Conservation (phyloP, 2,113 vertebrate species). For the Solea solea region DNA sequence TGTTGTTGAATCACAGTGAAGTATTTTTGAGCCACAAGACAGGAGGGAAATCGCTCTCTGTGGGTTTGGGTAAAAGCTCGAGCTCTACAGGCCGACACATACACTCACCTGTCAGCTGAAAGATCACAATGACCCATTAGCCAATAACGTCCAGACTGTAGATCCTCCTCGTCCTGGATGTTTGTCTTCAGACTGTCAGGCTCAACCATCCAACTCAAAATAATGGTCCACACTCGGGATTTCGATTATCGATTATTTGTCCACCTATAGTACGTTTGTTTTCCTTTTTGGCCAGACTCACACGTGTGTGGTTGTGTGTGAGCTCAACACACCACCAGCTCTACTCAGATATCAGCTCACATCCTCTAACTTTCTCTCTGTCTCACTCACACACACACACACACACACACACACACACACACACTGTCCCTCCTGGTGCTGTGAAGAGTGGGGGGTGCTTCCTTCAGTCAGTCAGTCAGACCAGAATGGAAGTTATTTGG, state of each 20-base stretch:
- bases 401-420: slow-evolving; percentile 46
- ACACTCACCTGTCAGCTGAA: slow-evolving; percentile 36
- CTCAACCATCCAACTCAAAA: neutral
- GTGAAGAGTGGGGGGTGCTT: slow-evolving; percentile 4
- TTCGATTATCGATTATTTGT: neutral
- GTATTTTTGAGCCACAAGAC: slow-evolving; percentile 10
- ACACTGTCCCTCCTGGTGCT: slow-evolving; percentile 7
- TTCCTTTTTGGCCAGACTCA: neutral
- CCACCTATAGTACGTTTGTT: neutral
- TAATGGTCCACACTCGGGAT: neutral
- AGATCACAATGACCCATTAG: slow-evolving; percentile 21
- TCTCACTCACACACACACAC: slow-evolving; percentile 41
- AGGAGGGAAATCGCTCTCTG: neutral
- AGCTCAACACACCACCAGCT: slow-evolving; percentile 3
- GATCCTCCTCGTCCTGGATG: neutral
- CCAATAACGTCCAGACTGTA: slow-evolving; percentile 12
- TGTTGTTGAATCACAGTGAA: slow-evolving; percentile 31
- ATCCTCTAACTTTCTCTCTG: slow-evolving; percentile 32
- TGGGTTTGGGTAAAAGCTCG: neutral
- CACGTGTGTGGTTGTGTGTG: neutral
- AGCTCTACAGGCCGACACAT: neutral
- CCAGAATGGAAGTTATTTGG: slow-evolving; percentile 74
- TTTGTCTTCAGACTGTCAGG: neutral
- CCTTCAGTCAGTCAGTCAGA: slow-evolving; percentile 34
- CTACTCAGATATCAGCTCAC: slow-evolving; percentile 23